Evolutionary conservation across 2,797 vertebrate genomes (phyloP), one percentile per base, ranked within the genome.

Genomic region (Neosalanx taihuensis): DNA sequence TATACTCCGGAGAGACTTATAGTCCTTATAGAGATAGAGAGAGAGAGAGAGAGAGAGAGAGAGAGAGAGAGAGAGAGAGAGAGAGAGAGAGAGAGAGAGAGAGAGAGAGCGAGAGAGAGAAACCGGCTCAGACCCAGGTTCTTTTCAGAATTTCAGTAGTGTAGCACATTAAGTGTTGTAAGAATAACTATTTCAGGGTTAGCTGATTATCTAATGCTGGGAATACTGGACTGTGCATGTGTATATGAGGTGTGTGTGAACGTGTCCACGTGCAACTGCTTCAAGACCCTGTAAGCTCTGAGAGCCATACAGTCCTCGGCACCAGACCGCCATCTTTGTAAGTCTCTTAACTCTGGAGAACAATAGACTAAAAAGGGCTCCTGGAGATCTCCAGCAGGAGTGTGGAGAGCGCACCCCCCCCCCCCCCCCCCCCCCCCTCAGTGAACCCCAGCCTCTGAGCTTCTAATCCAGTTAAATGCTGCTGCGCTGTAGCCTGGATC

Each of bases 391-490:
- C 80, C 64, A 68, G 72, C 79, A 80, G 73, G 79, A 75, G 57
- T 71, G 74, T 67, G 72, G 74, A 83, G 76, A 74, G 56, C 31
- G 51, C 59, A 71, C 76, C 67, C 17, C 75, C 71, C 70, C 77
- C 53, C 72, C 73, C n/a, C n/a, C 59, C 72, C 76, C 67, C 17
- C 75, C 71, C 70, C 77, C 53, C 72, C 73, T 63, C 72, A 26
- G 63, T 70, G 83, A 82, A 81, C 79, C 72, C 75, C 71, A 75
- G 60, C 70, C 78, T 83, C 79, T 83, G 79, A 89, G 86, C 85
- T 86, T 81, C 75, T 90, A 89, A 89, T 88, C 88, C 76, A 57
- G 76, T 83, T 89, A 82, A 75, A 6, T 23, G 49, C 76, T 79
- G 67, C 64, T 73, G 61, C 5, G 5, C 78, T 81, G 79, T 76